Evolutionary conservation across 2,888 invertebrate species (phyloP).

Genomic region (Melanargia galathea): DNA sequence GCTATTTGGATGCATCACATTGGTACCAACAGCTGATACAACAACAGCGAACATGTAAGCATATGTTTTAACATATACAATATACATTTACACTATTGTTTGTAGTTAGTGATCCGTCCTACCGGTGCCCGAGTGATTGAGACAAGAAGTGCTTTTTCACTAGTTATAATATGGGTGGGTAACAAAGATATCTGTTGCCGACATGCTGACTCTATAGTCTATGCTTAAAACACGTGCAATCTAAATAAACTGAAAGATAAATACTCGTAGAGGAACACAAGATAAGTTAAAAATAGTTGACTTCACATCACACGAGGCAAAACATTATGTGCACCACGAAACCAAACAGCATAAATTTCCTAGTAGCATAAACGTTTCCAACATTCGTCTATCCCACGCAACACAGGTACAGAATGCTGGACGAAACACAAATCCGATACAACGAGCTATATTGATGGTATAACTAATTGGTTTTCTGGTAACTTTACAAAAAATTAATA

Average conservation of each 20-base stretch:
- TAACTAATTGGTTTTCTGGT: no score
- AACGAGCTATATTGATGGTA: no score
- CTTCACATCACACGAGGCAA: conserved; percentile 23
- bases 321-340: conserved; percentile 19
- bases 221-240: conserved; percentile 23
- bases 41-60: no score
- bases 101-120: no score
- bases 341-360: conserved; percentile 12
- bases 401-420: neutral
- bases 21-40: no score
- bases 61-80: no score
- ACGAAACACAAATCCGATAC: no score
- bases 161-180: neutral
- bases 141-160: no score
- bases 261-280: conserved; percentile 7
- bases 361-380: neutral
- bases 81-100: no score
- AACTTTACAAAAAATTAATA: no score
- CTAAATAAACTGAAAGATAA: conserved; percentile 23
- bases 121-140: no score
- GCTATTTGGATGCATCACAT: no score
- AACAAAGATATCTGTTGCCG: neutral
- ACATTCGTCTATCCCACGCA: neutral
- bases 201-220: neutral
- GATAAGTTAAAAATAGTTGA: conserved; percentile 21